Evolutionary conservation across 37 sponge, comb jelly and placozoan genomes (phyloP).

Genomic region (Bolinopsis microptera): DNA sequence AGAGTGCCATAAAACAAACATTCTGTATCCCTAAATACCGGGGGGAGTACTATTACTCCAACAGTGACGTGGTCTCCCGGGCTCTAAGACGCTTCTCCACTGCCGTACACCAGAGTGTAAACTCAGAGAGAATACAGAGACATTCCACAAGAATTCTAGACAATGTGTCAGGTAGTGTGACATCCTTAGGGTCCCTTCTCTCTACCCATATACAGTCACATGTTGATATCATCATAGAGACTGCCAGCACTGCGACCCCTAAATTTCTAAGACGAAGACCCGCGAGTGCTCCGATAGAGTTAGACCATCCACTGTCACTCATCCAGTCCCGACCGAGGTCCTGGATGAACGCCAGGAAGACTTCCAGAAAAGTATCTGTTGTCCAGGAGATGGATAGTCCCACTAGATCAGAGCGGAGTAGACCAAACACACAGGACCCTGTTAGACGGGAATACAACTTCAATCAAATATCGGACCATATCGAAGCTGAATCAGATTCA

Average conservation of each 20-base stretch:
- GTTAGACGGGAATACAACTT: not conserved
- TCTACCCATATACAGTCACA: not conserved
- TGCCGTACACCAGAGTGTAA: not conserved
- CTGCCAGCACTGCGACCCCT: not conserved
- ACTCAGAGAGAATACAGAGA: not conserved
- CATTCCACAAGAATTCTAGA: not conserved
- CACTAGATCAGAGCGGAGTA: not conserved
- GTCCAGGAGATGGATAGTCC: not conserved
- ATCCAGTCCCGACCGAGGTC: not conserved
- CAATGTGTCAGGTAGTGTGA: not conserved
- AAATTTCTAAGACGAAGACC: not conserved
- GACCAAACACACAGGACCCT: not conserved
- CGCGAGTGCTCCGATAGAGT: not conserved
- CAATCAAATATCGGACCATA: not conserved
- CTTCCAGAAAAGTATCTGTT: not conserved
- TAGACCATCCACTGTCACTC: not conserved
- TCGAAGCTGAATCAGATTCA: not conserved
- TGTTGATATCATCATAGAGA: not conserved
- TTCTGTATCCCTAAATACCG: not conserved
- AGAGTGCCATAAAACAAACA: not conserved
- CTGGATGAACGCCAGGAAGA: not conserved
- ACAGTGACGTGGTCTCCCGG: not conserved
- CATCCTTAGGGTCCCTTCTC: not conserved
- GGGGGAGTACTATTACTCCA: not conserved
- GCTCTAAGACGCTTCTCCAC: not conserved